Conservation (phyloP, 2,888 invertebrate species). For the Ichneumoninae sp. region DNA sequence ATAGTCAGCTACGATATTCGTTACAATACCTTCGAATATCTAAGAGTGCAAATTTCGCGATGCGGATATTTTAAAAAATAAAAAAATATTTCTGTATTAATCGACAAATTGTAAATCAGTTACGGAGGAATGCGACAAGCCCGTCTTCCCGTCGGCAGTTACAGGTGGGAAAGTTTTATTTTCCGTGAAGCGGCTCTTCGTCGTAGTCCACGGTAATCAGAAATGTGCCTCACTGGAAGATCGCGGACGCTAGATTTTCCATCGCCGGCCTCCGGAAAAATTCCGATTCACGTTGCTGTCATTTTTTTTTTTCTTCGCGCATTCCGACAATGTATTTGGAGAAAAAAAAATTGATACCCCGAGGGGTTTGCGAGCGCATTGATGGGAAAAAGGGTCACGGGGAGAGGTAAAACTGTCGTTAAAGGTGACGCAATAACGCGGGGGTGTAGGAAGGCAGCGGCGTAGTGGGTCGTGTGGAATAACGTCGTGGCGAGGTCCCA, state of each 20-base stretch:
- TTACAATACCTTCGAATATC: too few species aligned
- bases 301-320: not conserved
- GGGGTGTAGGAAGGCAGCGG: slow-evolving; percentile 18
- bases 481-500: slow-evolving; percentile 67
- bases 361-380: not conserved
- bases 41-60: not conserved
- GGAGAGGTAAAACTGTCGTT: slow-evolving; percentile 32
- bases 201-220: not conserved
- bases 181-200: slow-evolving; percentile 39
- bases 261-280: not conserved
- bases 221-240: slow-evolving; percentile 4
- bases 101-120: slow-evolving; percentile 17
- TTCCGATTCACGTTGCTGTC: not conserved
- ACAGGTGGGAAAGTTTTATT: slow-evolving; percentile 55
- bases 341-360: not conserved
- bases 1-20: too few species aligned
- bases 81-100: not conserved
- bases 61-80: too few species aligned
- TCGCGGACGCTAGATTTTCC: slow-evolving; percentile 15
- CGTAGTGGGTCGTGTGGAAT: slow-evolving; percentile 31
- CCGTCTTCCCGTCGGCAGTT: not conserved
- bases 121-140: slow-evolving; percentile 26
- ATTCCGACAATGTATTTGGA: not conserved
- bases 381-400: slow-evolving; percentile 31
- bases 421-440: slow-evolving; percentile 49